phyloP scores from a whole-genome alignment of 2,888 invertebrate genomes.

The Leucophenga montana region DNA sequence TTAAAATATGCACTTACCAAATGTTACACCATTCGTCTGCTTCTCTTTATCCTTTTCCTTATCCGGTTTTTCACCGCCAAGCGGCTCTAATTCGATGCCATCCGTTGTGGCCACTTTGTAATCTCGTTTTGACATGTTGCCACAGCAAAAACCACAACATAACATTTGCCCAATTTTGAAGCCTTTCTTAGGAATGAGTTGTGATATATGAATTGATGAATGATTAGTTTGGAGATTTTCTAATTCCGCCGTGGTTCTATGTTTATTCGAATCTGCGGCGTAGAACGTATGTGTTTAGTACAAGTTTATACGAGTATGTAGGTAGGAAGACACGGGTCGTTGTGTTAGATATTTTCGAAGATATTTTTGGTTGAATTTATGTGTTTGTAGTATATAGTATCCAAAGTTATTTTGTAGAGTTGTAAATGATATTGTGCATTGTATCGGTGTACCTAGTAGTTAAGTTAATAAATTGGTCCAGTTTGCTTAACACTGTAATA shows the following conservation, averaged over 20 bases:
- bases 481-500: slow-evolving; percentile 35
- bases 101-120: slow-evolving; percentile 73
- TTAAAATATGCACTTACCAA: slow-evolving; percentile 62
- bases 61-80: slow-evolving; percentile 71
- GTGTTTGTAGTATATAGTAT: not conserved
- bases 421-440: slow-evolving; percentile 44
- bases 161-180: slow-evolving; percentile 70
- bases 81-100: slow-evolving; percentile 72
- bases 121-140: slow-evolving; percentile 73
- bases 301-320: slow-evolving; percentile 22
- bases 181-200: slow-evolving; percentile 10
- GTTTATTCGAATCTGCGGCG: slow-evolving; percentile 15
- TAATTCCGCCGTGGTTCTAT: not conserved
- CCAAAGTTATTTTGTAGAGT: slow-evolving; percentile 29
- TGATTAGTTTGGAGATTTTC: slow-evolving; percentile 22
- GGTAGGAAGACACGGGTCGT: not conserved
- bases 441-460: slow-evolving; percentile 11
- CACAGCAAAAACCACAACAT: slow-evolving; percentile 72
- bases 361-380: slow-evolving; percentile 25
- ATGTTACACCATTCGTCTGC: slow-evolving; percentile 71
- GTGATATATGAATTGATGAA: not conserved
- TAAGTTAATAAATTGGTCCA: slow-evolving; percentile 46
- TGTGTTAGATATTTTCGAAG: not conserved
- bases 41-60: slow-evolving; percentile 69
- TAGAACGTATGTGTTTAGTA: slow-evolving; percentile 42